These are phyloP conservation scores for Rallus crepitans DNA, from an alignment of 2,797 vertebrate species.

Conservation along the genomic window DNA sequence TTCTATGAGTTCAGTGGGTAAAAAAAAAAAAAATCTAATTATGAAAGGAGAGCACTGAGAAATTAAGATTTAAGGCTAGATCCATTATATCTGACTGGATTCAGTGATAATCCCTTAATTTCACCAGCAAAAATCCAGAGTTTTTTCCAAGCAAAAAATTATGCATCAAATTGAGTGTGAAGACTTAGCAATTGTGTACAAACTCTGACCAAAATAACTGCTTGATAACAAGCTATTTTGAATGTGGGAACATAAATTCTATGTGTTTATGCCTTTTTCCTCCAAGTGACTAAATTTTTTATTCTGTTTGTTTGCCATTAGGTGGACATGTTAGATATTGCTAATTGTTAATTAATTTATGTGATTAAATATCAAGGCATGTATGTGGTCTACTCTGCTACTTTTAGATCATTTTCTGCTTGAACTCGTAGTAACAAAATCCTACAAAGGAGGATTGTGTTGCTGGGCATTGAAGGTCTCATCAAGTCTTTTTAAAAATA, in stretches of 20 bases:
- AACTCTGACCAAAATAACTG: background rate
- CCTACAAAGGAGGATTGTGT: background rate
- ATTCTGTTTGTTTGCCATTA: background rate
- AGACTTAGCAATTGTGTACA: background rate
- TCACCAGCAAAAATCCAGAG: background rate
- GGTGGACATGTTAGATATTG: background rate
- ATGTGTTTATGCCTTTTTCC: background rate
- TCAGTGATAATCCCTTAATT: background rate
- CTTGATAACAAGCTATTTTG: background rate
- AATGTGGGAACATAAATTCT: background rate
- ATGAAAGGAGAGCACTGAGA: background rate
- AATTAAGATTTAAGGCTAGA: background rate
- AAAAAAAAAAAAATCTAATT: background rate
- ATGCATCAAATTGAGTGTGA: background rate
- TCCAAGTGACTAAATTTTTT: background rate
- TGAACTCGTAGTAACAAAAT: background rate
- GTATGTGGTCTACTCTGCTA: fast-evolving
- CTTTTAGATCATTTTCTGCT: background rate
- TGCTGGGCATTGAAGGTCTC: background rate
- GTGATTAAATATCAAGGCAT: background rate
- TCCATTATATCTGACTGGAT: background rate
- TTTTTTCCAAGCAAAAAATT: background rate
- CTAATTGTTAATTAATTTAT: background rate
- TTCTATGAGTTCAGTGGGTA: background rate
- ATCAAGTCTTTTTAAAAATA: background rate